These are phyloP conservation scores for Balanococcus diminutus DNA, from an alignment of 2,888 invertebrate genomes.

Conservation along the genomic window DNA sequence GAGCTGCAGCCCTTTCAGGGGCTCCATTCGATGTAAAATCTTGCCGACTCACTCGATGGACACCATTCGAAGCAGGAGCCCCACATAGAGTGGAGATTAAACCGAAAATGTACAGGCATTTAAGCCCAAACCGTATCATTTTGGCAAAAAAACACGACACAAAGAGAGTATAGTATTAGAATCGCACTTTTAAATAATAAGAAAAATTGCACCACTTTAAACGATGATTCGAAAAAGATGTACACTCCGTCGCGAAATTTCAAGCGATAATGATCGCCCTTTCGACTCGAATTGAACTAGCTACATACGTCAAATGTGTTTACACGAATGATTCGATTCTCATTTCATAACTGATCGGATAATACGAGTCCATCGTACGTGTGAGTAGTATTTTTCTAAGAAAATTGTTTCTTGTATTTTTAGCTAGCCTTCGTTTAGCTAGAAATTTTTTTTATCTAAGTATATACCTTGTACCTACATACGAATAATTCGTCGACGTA, in stretches of 20 bases:
- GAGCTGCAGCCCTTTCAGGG: not conserved
- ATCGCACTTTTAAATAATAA: too few species aligned
- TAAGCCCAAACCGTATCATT: not conserved
- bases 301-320: not conserved
- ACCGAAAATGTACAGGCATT: not conserved
- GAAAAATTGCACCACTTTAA: not conserved
- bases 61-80: not conserved
- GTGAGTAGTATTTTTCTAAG: not conserved
- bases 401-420: not conserved
- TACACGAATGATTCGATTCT: not conserved
- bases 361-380: not conserved
- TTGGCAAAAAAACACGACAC: not conserved
- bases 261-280: conserved; percentile 5
- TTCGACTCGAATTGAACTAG: not conserved
- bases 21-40: not conserved
- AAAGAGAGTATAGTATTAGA: not conserved
- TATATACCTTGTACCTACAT: too few species aligned
- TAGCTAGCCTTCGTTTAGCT: too few species aligned
- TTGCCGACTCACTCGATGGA: not conserved
- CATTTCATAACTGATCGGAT: not conserved
- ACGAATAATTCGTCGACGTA: too few species aligned
- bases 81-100: too few species aligned
- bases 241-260: not conserved
- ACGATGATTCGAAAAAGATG: not conserved
- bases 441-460: too few species aligned